Conservation (phyloP, 2,113 vertebrate species). For the Ailurus styani region DNA sequence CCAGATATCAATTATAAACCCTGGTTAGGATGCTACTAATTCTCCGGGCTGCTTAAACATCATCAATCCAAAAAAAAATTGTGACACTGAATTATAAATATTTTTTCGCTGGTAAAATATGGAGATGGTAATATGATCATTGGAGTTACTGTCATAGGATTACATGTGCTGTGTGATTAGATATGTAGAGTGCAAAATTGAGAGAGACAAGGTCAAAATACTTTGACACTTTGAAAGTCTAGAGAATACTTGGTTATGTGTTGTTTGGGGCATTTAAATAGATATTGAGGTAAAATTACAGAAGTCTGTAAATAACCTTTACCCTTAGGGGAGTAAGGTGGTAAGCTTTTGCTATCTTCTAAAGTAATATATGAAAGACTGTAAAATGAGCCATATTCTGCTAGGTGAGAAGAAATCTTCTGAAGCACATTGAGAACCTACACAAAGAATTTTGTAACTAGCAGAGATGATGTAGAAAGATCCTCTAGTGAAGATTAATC, state of each 20-base stretch:
- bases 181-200: constrained; percentile 41
- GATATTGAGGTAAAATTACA: background rate
- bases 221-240: constrained; percentile 33
- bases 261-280: constrained; percentile 23
- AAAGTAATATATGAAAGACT: background rate
- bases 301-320: constrained; percentile 28
- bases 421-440: background rate
- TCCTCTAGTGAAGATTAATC: background rate
- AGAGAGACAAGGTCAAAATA: constrained; percentile 56
- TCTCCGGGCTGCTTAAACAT: constrained; percentile 60
- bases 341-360: background rate
- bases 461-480: background rate
- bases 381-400: background rate
- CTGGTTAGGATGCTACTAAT: constrained; percentile 55
- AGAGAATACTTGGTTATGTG: background rate
- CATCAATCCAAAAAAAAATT: constrained; percentile 61
- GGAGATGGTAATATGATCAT: constrained; percentile 47
- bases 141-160: constrained; percentile 32
- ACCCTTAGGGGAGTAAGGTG: background rate
- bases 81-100: constrained; percentile 56
- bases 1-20: background rate
- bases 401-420: background rate
- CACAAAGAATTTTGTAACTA: constrained; percentile 13
- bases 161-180: constrained; percentile 53
- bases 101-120: constrained; percentile 51